Conservation (phyloP, 2,113 vertebrate species). For the Prunella himalayana region DNA sequence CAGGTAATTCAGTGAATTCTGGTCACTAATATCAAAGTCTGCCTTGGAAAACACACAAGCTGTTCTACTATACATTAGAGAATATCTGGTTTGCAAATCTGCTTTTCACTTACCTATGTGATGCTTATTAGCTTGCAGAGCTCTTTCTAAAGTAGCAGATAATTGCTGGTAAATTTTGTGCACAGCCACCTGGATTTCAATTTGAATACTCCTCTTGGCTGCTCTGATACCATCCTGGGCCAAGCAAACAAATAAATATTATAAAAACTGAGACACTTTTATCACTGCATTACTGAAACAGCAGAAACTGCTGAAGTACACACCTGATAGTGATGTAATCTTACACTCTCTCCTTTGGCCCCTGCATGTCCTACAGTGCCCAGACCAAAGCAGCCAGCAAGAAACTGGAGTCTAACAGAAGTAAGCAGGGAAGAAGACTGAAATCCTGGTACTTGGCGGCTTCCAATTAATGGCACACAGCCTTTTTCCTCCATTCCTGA, state of each 20-base stretch:
- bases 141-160: slow-evolving; percentile 90
- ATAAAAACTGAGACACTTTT: background rate
- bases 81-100: background rate
- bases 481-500: slow-evolving; percentile 98
- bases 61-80: background rate
- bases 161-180: slow-evolving; percentile 98
- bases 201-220: slow-evolving; percentile 90
- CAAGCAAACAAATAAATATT: slow-evolving; percentile 1
- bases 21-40: background rate
- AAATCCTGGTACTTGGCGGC: slow-evolving; percentile 75
- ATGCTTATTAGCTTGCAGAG: slow-evolving; percentile 93
- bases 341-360: slow-evolving; percentile 87
- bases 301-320: background rate
- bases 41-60: background rate
- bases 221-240: slow-evolving; percentile 91
- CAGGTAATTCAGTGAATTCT: background rate
- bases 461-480: slow-evolving; percentile 70
- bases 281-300: background rate
- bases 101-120: slow-evolving; percentile 83
- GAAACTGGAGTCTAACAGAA: slow-evolving; percentile 93
- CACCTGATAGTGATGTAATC: slow-evolving; percentile 96
- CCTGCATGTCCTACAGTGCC: slow-evolving; percentile 84
- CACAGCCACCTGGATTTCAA: slow-evolving; percentile 93
- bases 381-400: slow-evolving; percentile 94
- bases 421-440: slow-evolving; percentile 91